Conservation (phyloP, 2,888 invertebrate species). For the Proisotoma minuta region DNA sequence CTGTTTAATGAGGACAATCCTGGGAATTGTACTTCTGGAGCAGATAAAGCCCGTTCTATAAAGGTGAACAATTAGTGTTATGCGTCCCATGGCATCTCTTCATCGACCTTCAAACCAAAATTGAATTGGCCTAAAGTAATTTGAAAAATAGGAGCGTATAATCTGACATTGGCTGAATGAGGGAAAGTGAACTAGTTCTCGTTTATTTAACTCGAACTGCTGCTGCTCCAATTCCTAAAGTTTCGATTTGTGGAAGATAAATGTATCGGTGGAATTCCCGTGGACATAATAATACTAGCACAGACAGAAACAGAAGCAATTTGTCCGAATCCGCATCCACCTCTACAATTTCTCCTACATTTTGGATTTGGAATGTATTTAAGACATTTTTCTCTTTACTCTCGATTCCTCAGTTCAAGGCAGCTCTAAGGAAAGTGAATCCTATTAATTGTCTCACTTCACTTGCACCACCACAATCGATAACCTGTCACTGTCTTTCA, state of each 20-base stretch:
- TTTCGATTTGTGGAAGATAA: constrained; percentile 23
- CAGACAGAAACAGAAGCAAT: constrained; percentile 26
- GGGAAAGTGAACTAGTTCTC: background rate
- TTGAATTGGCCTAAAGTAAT: background rate
- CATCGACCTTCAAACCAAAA: background rate
- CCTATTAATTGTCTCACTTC: constrained; percentile 35
- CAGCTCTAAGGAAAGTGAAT: constrained; percentile 32
- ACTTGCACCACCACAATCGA: constrained; percentile 14
- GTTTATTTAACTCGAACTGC: background rate
- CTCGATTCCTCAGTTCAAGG: constrained; percentile 15
- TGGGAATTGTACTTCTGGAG: background rate
- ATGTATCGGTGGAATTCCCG: constrained; percentile 41
- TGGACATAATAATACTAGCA: constrained; percentile 14
- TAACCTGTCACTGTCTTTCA: background rate
- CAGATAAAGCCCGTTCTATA: background rate
- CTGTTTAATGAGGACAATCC: background rate
- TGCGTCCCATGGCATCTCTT: background rate
- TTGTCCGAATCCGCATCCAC: constrained; percentile 31
- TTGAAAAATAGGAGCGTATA: background rate
- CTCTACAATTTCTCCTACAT: constrained; percentile 17
- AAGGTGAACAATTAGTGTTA: background rate
- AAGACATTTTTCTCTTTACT: constrained; percentile 24
- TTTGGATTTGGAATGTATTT: constrained; percentile 30
- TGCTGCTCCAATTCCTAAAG: constrained; percentile 10
- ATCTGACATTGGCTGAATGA: background rate